Base-by-base conservation (phyloP, 1,140 invertebrate genomes). In the Macrobrachium rosenbergii region DNA sequence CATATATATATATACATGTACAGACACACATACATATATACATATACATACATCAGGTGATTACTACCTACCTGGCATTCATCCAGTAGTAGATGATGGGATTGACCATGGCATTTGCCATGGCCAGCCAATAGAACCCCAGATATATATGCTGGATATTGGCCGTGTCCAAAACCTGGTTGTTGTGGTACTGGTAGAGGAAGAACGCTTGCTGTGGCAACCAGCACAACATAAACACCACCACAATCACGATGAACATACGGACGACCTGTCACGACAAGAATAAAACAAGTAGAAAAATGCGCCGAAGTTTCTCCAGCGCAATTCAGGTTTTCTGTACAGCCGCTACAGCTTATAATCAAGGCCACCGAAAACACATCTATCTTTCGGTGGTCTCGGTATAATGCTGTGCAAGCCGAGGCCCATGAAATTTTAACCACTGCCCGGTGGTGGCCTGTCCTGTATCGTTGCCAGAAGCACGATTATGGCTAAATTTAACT, bases 51-150 rank as follows among this genome's bases (percentile, higher is more conserved):
- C 6, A 52, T 52, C 6, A 2, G 52, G 0, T 52, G 52, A 8
- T 52, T 52, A 52, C 12, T 12, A 52, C 88, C 91, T 90, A 95
- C 95, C 94, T 94, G 73, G 93, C 95, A 91, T 98, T 98, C 96
- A 98, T 97, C 95, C 96, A 97, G 91, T 97, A 98, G 91, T 98
- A 97, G 59, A 98, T 96, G 67, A 98, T 94, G 0, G 96, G 96
- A 92, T 98, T 98, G 76, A 97, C 96, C 95, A 97, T 97, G 2
- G 96, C 95, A 90, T 97, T 97, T 2, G 96, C 95, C 97, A 98
- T 98, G 5, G 97, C 97, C 23, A 98, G 92, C 96, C 96, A 98
- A 90, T 98, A 98, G 92, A 97, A 97, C 11, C 94, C 94, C 12
- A 98, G 92, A 92, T 92, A 93, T 69, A 97, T 93, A 88, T 97